phyloP scores from a whole-genome alignment of 1,140 invertebrate genomes.

The Hirudo medicinalis region DNA sequence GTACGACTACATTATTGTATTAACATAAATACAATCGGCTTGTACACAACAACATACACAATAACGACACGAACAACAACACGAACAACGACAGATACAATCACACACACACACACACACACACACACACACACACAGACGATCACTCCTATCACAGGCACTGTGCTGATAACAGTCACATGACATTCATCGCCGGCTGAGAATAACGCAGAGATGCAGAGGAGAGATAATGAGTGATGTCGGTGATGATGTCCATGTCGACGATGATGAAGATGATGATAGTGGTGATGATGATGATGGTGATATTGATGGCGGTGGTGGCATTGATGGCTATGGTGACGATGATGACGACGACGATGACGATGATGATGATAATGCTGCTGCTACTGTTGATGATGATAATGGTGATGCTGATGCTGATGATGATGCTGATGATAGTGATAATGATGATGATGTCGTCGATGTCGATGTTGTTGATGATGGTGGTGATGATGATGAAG shows the following conservation, averaged over 20 bases:
- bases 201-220: too few species aligned
- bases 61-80: too few species aligned
- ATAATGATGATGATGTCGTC: neutral
- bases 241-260: neutral
- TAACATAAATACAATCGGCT: too few species aligned
- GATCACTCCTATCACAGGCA: too few species aligned
- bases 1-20: too few species aligned
- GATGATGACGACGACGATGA: conserved; percentile 1
- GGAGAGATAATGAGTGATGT: neutral
- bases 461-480: neutral
- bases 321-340: neutral
- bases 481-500: neutral
- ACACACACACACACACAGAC: too few species aligned
- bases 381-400: neutral
- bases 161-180: too few species aligned
- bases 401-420: neutral
- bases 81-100: too few species aligned
- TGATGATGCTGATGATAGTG: neutral
- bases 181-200: too few species aligned
- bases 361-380: neutral
- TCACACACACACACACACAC: too few species aligned
- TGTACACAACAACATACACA: too few species aligned
- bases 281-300: neutral
- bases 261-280: neutral
- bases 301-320: neutral